A percentile compares a stretch with the other conserved stretches of the same genome.
phyloP scores from a whole-genome alignment of 64 coral and sea anemone species.

The Pachyseris speciosa region DNA sequence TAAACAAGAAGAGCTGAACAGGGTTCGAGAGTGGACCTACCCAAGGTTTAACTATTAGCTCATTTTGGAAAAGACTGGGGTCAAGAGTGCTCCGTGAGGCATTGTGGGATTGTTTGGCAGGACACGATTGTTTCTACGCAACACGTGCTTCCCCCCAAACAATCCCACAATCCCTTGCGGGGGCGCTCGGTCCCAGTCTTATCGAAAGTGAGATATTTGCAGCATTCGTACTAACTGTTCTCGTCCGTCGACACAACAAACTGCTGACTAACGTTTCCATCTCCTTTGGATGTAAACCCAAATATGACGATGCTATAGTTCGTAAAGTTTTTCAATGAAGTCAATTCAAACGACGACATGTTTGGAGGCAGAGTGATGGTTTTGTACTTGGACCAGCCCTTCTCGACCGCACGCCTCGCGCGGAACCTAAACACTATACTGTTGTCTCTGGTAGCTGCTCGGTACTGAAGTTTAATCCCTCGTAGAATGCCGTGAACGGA shows the following conservation, averaged over 20 bases:
- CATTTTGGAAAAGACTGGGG: too few species aligned
- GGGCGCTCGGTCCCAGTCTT: too few species aligned
- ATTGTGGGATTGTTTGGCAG: too few species aligned
- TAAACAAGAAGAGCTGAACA: too few species aligned
- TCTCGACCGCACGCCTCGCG: neutral
- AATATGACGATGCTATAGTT: conserved; percentile 70
- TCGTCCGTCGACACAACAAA: conserved; percentile 69
- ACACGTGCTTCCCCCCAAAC: too few species aligned
- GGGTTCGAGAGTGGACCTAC: too few species aligned
- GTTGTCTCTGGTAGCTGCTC: neutral
- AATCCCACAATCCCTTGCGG: too few species aligned
- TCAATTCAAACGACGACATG: conserved; percentile 30
- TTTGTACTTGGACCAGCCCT: conserved; percentile 1
- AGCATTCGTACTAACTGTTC: conserved; percentile 42
- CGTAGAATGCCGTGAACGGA: conserved; percentile 65
- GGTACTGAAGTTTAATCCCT: conserved; percentile 68
- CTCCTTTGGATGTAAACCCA: conserved; percentile 78
- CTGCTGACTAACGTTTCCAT: conserved; percentile 40
- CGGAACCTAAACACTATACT: conserved; percentile 26
- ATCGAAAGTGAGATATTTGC: neutral
- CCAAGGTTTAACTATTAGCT: too few species aligned
- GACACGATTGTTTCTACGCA: too few species aligned
- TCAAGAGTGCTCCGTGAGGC: too few species aligned
- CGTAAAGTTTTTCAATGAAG: conserved; percentile 55
- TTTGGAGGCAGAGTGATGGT: conserved; percentile 34